Evolutionary conservation across 2,797 vertebrate species (phyloP).

Genomic region (Craterocephalus amniculus): DNA sequence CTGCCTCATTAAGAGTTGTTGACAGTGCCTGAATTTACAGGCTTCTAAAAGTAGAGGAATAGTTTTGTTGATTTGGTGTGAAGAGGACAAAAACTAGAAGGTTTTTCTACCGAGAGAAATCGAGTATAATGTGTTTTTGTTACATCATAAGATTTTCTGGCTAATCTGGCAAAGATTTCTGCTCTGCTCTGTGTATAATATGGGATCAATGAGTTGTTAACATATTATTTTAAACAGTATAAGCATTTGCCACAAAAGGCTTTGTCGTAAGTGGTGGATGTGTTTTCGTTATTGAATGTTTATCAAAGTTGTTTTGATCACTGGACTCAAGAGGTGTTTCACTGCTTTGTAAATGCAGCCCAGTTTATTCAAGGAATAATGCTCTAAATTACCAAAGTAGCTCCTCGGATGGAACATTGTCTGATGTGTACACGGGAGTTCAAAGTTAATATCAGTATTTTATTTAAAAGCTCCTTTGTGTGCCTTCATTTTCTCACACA

Average conservation of each 20-base stretch:
- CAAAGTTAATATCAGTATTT: not conserved
- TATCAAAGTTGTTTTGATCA: not conserved
- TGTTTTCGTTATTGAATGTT: not conserved
- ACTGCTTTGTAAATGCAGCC: not conserved
- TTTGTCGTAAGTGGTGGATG: not conserved
- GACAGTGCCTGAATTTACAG: slow-evolving; percentile 26
- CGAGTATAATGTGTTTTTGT: no score
- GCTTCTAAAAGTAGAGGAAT: slow-evolving; percentile 42
- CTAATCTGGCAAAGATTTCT: no score
- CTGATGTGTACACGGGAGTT: not conserved
- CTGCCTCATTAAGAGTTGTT: slow-evolving; percentile 30
- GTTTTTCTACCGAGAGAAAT: not conserved
- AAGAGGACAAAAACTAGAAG: slow-evolving; percentile 15
- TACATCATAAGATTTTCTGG: no score
- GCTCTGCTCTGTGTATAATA: no score
- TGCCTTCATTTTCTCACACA: not conserved
- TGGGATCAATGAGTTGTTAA: no score
- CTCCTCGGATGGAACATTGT: not conserved
- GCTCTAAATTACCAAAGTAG: not conserved
- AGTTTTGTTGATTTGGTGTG: slow-evolving; percentile 37
- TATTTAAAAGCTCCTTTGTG: not conserved
- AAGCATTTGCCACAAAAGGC: no score
- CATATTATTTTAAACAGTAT: no score
- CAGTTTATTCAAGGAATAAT: not conserved
- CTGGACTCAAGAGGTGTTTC: not conserved